Conservation (phyloP, 2,113 vertebrate species). For the Haemorhous mexicanus region DNA sequence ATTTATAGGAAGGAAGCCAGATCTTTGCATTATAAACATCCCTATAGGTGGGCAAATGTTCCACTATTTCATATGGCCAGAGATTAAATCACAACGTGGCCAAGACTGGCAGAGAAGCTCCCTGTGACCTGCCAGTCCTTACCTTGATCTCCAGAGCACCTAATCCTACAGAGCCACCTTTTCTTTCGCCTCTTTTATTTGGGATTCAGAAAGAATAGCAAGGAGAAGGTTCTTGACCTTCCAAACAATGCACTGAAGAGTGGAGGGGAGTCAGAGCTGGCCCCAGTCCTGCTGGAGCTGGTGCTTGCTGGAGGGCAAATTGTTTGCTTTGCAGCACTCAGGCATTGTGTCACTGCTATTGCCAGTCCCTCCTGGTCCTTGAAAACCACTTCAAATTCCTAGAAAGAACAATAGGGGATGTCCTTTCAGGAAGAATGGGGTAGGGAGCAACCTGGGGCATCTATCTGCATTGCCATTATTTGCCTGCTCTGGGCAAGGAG, state of each 20-base stretch:
- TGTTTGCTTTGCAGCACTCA: background rate
- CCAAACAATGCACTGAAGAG: background rate
- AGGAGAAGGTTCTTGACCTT: background rate
- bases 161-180: background rate
- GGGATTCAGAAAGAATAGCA: background rate
- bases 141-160: background rate
- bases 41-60: background rate
- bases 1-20: background rate
- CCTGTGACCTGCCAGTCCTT: background rate
- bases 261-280: background rate
- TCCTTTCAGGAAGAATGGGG: background rate
- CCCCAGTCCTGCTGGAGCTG: background rate
- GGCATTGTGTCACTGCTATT: background rate
- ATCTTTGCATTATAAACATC: background rate
- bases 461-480: background rate
- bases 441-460: background rate
- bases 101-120: background rate
- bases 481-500: background rate
- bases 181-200: background rate
- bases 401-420: background rate
- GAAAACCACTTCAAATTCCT: background rate
- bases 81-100: background rate
- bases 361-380: background rate
- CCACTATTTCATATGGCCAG: background rate
- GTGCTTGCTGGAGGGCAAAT: background rate